These are phyloP conservation scores for Eupithecia tripunctaria DNA, from an alignment of 2,888 invertebrate species.

Conservation along the genomic window DNA sequence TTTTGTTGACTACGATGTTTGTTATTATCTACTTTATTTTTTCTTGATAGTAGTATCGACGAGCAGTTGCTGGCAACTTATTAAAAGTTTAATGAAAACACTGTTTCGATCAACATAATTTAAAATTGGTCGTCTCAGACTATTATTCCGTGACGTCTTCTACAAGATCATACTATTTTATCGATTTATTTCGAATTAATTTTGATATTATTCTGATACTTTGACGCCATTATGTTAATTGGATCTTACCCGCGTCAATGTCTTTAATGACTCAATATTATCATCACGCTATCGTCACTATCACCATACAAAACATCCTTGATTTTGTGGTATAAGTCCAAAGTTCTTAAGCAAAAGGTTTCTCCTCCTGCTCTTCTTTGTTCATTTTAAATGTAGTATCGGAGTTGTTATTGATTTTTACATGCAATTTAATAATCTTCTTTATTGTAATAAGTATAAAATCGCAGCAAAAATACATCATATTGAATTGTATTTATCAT, in stretches of 20 bases:
- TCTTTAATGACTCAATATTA: conserved; percentile 23
- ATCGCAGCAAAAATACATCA: neutral
- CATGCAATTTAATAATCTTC: neutral
- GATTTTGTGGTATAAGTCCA: neutral
- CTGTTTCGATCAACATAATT: conserved; percentile 17
- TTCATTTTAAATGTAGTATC: neutral
- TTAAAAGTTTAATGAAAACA: neutral
- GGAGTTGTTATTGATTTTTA: neutral
- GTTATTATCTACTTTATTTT: neutral
- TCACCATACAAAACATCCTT: neutral
- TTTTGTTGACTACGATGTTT: conserved; percentile 9
- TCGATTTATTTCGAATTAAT: conserved; percentile 22
- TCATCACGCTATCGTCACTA: neutral
- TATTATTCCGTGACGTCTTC: conserved; percentile 63
- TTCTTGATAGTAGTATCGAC: neutral
- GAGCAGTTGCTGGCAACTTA: neutral
- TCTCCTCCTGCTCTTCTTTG: neutral
- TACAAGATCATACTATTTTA: conserved; percentile 17
- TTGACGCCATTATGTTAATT: conserved; percentile 50
- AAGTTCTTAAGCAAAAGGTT: neutral
- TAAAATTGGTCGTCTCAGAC: conserved; percentile 44
- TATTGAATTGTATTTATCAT: conserved; percentile 30
- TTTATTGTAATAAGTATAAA: neutral
- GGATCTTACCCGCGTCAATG: conserved; percentile 9
- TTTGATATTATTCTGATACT: conserved; percentile 51